Percentiles rank a stretch among this genome's conserved stretches.
Evolutionary conservation across 2,113 vertebrate species (phyloP).

Genomic region (Lynx canadensis): DNA sequence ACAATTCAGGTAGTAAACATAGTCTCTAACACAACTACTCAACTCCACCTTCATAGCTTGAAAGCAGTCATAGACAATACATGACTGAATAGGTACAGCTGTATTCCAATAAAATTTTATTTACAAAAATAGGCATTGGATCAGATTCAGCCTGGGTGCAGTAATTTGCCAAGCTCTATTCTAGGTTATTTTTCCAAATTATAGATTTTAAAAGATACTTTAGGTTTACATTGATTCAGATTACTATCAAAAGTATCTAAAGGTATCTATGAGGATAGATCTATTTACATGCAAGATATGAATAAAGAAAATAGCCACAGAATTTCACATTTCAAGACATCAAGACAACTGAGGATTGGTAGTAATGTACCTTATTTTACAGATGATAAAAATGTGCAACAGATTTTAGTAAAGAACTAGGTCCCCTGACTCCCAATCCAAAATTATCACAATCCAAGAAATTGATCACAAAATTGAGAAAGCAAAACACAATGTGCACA

Average conservation of each 20-base stretch:
- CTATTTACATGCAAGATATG: not conserved
- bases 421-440: not conserved
- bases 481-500: not conserved
- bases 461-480: not conserved
- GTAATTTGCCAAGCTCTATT: not conserved
- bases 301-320: not conserved
- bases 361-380: not conserved
- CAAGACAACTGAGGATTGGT: not conserved
- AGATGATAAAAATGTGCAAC: not conserved
- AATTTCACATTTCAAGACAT: not conserved
- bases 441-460: not conserved
- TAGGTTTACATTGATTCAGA: not conserved
- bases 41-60: not conserved
- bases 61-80: not conserved
- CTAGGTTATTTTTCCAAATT: not conserved
- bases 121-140: not conserved
- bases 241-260: not conserved
- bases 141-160: not conserved
- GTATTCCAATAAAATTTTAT: not conserved
- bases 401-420: not conserved
- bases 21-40: not conserved
- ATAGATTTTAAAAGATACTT: not conserved
- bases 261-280: not conserved
- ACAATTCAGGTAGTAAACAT: not conserved
- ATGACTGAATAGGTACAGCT: not conserved